Base-by-base conservation (phyloP, 2,113 vertebrate species). In the Tachuris rubrigastra region DNA sequence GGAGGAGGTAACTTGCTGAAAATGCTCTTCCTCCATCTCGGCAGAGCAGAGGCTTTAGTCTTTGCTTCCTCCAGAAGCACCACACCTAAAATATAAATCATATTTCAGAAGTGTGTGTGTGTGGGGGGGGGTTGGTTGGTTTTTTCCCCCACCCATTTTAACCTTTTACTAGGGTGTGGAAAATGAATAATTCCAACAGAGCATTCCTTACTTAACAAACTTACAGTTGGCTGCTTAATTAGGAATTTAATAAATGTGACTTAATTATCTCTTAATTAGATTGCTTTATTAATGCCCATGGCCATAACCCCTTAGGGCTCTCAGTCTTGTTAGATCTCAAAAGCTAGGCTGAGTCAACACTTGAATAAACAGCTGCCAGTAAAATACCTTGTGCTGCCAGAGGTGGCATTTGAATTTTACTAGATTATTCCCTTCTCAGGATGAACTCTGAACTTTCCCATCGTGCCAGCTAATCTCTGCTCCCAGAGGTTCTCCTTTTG, bases 191-290 rank as follows among this genome's bases (percentile, higher is more conserved):
- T 59, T 60, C 62, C 50, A 93, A 53, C 39, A 37, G 90, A 97
- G 71, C 82, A 90, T 88, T 96, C 90, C 85, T 93, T 65, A 93
- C 62, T 85, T 87, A 94, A 90, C 53, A 85, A 77, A 66, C 31
- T 79, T 82, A 94, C 37, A 14, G 93, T 89, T 93, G 84, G 77
- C n/a, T 95, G 87, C 85, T 96, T 97, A 96, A 96, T 97, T 91
- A 96, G 84, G 81, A 95, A 95, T 94, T 95, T 97, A 97, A 96
- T 96, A 95, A 96, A 82, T 81, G 65, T 42, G 66, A 89, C 60
- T 95, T 96, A 96, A 97, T 96, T 96, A 90, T 82, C 80, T 85
- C 88, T 81, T 89, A 87, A 94, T n/a, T 13, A 92, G 91, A 93
- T 95, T 95, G 80, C 72, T 93, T 96, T 95, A 95, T 94, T 85